phyloP scores from a whole-genome alignment of 2,888 invertebrate species.

The Sabellastarte sp. region DNA sequence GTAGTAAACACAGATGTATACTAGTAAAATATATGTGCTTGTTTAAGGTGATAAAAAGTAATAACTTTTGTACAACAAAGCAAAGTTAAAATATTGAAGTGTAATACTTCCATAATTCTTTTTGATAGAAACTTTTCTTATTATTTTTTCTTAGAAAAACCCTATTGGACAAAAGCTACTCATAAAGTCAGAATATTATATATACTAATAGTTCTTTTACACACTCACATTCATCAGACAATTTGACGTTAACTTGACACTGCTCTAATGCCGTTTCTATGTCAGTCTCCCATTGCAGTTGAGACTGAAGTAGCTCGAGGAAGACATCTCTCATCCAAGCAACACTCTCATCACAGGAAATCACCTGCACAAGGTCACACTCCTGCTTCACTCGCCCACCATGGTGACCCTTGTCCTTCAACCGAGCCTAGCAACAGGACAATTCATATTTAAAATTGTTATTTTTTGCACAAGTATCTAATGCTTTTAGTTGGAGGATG shows the following conservation, averaged over 20 bases:
- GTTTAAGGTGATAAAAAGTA: no score
- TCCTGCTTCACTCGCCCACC: conserved; percentile 46
- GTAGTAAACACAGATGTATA: no score
- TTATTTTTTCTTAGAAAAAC: no score
- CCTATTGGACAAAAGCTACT: no score
- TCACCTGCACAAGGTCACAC: conserved; percentile 40
- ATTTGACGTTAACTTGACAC: conserved; percentile 52
- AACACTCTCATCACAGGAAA: conserved; percentile 38
- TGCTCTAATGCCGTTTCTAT: conserved; percentile 49
- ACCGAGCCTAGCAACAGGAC: conserved; percentile 35
- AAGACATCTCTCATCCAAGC: conserved; percentile 44
- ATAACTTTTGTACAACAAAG: no score
- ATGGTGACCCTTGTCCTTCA: conserved; percentile 44
- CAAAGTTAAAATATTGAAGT: no score
- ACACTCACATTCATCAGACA: conserved; percentile 51
- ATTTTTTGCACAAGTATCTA: not conserved
- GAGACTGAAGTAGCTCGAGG: conserved; percentile 37
- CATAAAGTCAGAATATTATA: no score
- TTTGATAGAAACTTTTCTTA: no score
- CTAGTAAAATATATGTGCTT: no score
- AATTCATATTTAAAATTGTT: not conserved
- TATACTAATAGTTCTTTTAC: no score
- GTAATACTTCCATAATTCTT: no score
- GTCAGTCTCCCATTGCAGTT: conserved; percentile 44
- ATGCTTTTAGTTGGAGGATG: no score